A percentile compares a stretch with the other conserved stretches of the same genome.
These are phyloP conservation scores for Hoplostethus atlanticus DNA, from an alignment of 2,797 vertebrate species.

Conservation along the genomic window DNA sequence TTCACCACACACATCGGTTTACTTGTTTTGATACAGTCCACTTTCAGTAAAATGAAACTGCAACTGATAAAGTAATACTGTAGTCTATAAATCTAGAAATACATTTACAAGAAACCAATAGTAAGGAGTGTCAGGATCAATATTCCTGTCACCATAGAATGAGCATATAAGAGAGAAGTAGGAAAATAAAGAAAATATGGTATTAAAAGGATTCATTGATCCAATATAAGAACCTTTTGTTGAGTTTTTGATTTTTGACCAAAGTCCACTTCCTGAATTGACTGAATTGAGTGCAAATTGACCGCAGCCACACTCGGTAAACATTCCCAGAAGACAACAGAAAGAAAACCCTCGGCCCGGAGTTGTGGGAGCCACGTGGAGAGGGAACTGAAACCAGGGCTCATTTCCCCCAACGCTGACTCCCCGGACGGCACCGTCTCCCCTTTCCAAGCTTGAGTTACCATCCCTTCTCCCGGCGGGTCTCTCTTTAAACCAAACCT, in stretches of 20 bases:
- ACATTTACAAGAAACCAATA: no score
- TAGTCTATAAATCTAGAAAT: no score
- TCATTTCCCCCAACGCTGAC: conserved; percentile 47
- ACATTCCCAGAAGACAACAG: conserved; percentile 37
- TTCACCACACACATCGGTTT: no score
- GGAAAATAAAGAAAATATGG: background rate
- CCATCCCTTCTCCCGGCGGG: conserved; percentile 47
- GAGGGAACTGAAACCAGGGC: conserved; percentile 49
- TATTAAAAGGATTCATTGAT: background rate
- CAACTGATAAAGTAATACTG: no score
- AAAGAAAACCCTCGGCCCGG: conserved; percentile 61
- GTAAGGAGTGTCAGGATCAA: no score
- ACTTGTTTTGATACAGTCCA: no score
- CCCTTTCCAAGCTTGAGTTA: conserved; percentile 62
- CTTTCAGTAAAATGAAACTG: no score
- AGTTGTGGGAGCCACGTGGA: conserved; percentile 75
- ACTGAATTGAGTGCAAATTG: conserved; percentile 25
- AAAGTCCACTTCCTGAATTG: background rate
- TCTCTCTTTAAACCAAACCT: conserved; percentile 53
- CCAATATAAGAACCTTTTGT: background rate
- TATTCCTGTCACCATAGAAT: background rate
- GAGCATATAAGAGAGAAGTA: no score
- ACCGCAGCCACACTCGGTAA: conserved; percentile 35
- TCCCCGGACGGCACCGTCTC: conserved; percentile 51
- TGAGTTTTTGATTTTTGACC: background rate